phyloP scores from a whole-genome alignment of 1,140 invertebrate genomes.

The Drosophila obscura region DNA sequence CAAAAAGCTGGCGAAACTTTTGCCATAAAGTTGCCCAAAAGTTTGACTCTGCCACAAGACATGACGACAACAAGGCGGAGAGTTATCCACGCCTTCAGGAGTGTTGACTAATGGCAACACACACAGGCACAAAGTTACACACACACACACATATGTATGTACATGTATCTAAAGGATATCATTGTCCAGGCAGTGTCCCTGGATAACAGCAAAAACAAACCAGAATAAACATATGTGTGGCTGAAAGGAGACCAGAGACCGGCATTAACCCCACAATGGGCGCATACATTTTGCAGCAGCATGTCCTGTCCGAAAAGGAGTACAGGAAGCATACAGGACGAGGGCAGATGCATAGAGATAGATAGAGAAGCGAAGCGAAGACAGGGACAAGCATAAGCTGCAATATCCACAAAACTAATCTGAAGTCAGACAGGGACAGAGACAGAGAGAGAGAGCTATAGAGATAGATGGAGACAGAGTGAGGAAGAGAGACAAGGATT shows the following conservation, averaged over 20 bases:
- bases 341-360: conserved; percentile 38
- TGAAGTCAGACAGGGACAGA: conserved; percentile 25
- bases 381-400: conserved; percentile 72
- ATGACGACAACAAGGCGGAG: neutral
- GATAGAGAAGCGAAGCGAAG: conserved; percentile 21
- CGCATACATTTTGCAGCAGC: conserved; percentile 53
- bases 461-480: neutral
- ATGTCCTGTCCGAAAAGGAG: conserved; percentile 55
- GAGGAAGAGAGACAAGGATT: conserved; percentile 47
- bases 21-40: neutral
- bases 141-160: no score
- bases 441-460: neutral
- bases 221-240: conserved; percentile 17
- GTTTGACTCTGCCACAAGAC: conserved; percentile 17
- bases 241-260: conserved; percentile 3
- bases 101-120: conserved; percentile 51
- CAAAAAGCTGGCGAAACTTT: neutral
- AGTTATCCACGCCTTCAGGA: conserved; percentile 12
- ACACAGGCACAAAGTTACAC: conserved; percentile 7
- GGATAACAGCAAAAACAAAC: conserved; percentile 41
- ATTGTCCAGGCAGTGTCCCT: conserved; percentile 48
- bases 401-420: conserved; percentile 81
- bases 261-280: conserved; percentile 42
- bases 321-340: neutral
- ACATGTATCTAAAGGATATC: conserved; percentile 47